Conservation (phyloP, 1,140 invertebrate species). For the Armadillidium nasatum region DNA sequence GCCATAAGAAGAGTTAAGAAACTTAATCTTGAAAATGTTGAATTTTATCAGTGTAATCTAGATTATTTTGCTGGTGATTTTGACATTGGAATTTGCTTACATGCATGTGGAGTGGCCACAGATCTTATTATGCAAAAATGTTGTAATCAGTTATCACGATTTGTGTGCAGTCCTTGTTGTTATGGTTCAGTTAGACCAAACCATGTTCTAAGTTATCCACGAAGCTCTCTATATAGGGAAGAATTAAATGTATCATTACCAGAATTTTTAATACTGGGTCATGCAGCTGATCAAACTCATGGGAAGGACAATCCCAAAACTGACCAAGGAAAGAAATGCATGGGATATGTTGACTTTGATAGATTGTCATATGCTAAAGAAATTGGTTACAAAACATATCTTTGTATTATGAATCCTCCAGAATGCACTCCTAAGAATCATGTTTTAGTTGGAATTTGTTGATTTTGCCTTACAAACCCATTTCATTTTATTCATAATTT, state of each 20-base stretch:
- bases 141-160: conserved; percentile 65
- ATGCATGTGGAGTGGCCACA: conserved; percentile 90
- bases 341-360: conserved; percentile 84
- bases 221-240: conserved; percentile 56
- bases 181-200: conserved; percentile 78
- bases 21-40: conserved; percentile 69
- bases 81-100: conserved; percentile 79
- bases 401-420: conserved; percentile 70
- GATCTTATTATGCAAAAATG: conserved; percentile 87
- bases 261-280: conserved; percentile 74
- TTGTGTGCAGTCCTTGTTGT: conserved; percentile 90
- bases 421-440: conserved; percentile 91
- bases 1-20: conserved; percentile 66
- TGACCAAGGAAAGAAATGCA: conserved; percentile 70
- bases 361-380: conserved; percentile 67
- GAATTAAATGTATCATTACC: conserved; percentile 58
- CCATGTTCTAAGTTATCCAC: conserved; percentile 64
- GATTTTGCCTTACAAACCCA: too few species aligned
- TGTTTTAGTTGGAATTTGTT: conserved; percentile 68
- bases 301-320: conserved; percentile 64
- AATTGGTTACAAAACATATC: conserved; percentile 65
- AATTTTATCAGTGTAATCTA: conserved; percentile 74
- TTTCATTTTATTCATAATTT: too few species aligned
- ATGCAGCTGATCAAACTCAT: conserved; percentile 85
- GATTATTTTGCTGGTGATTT: conserved; percentile 56